Base-by-base conservation (phyloP, 2,113 vertebrate species). In the Seriola aureovittata region DNA sequence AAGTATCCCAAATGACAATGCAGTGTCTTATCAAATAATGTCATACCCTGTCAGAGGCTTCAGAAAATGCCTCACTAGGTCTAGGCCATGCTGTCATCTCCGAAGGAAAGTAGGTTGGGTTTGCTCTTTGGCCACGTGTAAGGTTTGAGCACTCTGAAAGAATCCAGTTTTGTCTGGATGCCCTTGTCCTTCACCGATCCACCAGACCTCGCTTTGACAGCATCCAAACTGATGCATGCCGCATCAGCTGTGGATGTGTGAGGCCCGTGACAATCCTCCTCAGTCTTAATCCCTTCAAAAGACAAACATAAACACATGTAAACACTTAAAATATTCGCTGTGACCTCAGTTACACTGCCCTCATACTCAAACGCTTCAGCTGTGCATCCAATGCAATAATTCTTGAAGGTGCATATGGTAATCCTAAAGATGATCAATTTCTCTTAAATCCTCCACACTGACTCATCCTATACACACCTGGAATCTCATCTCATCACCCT, bases 121-220 rank as follows among this genome's bases (percentile, higher is more conserved):
- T 38, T 69, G 65, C 13, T 78, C 65, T 64, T 80, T 71, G 59
- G 68, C 78, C 68, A 72, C 65, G 57, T 80, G 78, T 63, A 68
- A 64, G 23, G 78, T 23, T 80, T 80, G 12, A 64, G 25, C 21
- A 64, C 68, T 60, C 55, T 80, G 78, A 78, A 78, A 38, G 32
- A 62, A 10, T 79, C 44, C 42, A 71, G 10, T 21, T 3, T 19
- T 8, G 17, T n/a, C 50, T 52, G 17, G 50, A 52, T 21, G 17
- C 1, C 38, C 52, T 69, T 29, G 54, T 80, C 50, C n/a, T 65
- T 73, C 68, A 80, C 34, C n/a, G 58, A 25, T n/a, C 65, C 67
- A 42, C 67, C 67, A 80, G 64, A 62, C 32, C 23, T 52, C 7
- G 34, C 66, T 71, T 71, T 79, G 21, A 71, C 19, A 9, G 36